These are phyloP conservation scores for Smittia aterrima DNA, from an alignment of 2,888 invertebrate species.

Conservation along the genomic window DNA sequence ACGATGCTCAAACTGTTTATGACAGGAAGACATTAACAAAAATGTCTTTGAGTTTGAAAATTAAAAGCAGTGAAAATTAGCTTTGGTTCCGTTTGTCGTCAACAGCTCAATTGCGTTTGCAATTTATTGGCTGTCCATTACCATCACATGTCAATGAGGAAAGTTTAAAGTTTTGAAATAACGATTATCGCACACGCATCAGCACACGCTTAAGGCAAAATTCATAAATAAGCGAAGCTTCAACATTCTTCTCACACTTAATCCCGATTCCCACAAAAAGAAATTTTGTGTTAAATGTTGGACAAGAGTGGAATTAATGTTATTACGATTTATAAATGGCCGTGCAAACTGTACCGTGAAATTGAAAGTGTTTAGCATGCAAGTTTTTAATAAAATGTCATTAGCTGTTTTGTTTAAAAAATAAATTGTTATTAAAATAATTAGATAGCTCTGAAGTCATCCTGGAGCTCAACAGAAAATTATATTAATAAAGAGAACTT, in stretches of 20 bases:
- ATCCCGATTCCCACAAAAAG: neutral
- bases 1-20: slow-evolving; percentile 18
- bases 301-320: neutral
- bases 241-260: too few relatives aligned
- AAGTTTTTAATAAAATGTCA: neutral
- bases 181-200: too few relatives aligned
- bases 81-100: neutral
- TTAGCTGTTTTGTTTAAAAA: neutral
- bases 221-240: too few relatives aligned
- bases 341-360: too few relatives aligned
- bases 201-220: too few relatives aligned
- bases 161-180: too few relatives aligned
- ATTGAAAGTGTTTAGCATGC: too few relatives aligned
- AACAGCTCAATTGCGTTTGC: neutral
- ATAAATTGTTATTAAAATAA: slow-evolving; percentile 1
- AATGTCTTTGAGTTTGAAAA: neutral
- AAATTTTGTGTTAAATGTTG: neutral
- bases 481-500: too few relatives aligned
- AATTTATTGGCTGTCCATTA: neutral
- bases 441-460: neutral
- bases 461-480: too few relatives aligned
- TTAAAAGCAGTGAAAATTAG: neutral
- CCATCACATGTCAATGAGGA: too few relatives aligned
- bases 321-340: too few relatives aligned
- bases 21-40: slow-evolving; percentile 1